A percentile compares a stretch with the other conserved stretches of the same genome.
Evolutionary conservation across 2,113 vertebrate species (phyloP).

Genomic region (Channa argus): DNA sequence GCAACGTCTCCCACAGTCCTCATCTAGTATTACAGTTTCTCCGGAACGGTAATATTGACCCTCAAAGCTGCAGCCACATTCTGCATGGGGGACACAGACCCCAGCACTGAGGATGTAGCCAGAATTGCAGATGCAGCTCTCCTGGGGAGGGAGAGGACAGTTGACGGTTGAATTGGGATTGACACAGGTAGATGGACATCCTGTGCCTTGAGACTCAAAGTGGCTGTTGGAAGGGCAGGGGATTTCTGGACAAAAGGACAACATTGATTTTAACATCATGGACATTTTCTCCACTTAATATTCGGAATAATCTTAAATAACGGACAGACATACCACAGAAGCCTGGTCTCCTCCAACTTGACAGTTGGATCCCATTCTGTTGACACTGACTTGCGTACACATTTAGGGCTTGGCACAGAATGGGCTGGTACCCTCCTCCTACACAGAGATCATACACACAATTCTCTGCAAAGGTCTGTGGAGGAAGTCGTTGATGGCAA

Average conservation of each 20-base stretch:
- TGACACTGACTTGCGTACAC: conserved; percentile 74
- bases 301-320: neutral
- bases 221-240: conserved; percentile 77
- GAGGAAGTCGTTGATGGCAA: conserved; percentile 48
- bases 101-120: conserved; percentile 72
- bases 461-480: conserved; percentile 54
- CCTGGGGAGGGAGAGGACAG: conserved; percentile 63
- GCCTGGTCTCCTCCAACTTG: conserved; percentile 61
- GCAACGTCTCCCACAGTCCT: conserved; percentile 69
- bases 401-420: conserved; percentile 71
- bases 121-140: conserved; percentile 74
- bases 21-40: conserved; percentile 54
- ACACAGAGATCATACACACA: conserved; percentile 75
- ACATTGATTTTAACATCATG: fast-evolving
- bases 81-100: conserved; percentile 50
- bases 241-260: conserved; percentile 51
- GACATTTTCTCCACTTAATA: neutral
- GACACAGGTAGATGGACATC: conserved; percentile 74
- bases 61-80: conserved; percentile 77
- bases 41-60: conserved; percentile 71
- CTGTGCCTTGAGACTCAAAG: conserved; percentile 68
- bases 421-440: conserved; percentile 59
- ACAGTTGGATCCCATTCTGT: conserved; percentile 42
- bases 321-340: conserved; percentile 71
- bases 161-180: conserved; percentile 52